These are phyloP conservation scores for Meloidogyne hapla DNA, from an alignment of 1,140 invertebrate species.

Conservation along the genomic window DNA sequence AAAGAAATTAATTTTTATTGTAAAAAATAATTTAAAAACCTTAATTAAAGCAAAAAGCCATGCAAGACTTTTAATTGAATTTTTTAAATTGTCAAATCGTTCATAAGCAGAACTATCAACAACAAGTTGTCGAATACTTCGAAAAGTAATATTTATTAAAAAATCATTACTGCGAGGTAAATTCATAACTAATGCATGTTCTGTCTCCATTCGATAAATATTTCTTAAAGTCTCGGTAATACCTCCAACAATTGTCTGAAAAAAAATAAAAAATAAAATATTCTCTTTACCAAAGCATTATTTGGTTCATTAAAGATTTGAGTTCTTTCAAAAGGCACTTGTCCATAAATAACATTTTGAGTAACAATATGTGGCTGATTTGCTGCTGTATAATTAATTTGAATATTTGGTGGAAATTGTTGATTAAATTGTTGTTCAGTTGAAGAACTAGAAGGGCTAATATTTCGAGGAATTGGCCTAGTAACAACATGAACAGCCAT, in stretches of 20 bases:
- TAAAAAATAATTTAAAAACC: conserved; percentile 9
- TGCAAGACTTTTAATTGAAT: conserved; percentile 21
- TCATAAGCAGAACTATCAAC: conserved; percentile 29
- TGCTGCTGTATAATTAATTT: not conserved
- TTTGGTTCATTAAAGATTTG: conserved; percentile 21
- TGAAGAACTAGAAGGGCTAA: not conserved
- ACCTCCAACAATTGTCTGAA: conserved; percentile 15
- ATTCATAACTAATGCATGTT: conserved; percentile 9
- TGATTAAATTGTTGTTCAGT: not conserved
- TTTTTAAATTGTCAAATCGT: conserved; percentile 28
- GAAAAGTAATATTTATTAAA: conserved; percentile 25
- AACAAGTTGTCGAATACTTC: conserved; percentile 13
- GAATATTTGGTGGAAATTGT: conserved; percentile 1
- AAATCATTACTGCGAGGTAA: conserved; percentile 20
- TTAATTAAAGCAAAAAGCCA: conserved; percentile 26
- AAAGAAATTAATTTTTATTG: not conserved
- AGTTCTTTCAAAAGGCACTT: conserved; percentile 25
- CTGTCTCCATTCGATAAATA: conserved; percentile 12
- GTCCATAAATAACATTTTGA: conserved; percentile 27
- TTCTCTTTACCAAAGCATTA: conserved; percentile 22
- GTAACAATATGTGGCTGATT: conserved; percentile 15
- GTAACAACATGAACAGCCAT: conserved; percentile 32
- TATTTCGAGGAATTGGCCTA: not conserved
- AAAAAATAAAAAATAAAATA: not conserved
- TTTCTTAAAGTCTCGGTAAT: not conserved